Percentiles rank a stretch among this genome's conserved stretches.
These are phyloP conservation scores for Etheostoma cragini DNA, from an alignment of 2,113 vertebrate species.

Conservation along the genomic window DNA sequence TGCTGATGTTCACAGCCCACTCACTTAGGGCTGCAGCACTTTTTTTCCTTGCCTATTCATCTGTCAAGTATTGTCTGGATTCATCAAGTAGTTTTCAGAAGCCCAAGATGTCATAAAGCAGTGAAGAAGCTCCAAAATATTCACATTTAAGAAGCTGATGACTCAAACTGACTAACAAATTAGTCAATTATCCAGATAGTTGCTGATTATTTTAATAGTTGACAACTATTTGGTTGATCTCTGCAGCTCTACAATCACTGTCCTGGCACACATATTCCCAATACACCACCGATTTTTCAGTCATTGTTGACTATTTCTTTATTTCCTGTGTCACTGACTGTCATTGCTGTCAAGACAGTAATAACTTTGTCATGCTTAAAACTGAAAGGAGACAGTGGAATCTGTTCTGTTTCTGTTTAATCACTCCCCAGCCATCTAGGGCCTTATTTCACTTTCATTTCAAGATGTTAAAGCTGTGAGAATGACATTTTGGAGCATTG, in stretches of 20 bases:
- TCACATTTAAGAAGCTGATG: too few species aligned
- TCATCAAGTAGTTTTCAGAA: too few species aligned
- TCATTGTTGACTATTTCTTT: constrained; percentile 15
- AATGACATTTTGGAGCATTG: constrained; percentile 22
- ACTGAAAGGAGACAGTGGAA: constrained; percentile 12
- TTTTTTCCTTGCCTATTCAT: too few species aligned
- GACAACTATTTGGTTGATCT: too few species aligned
- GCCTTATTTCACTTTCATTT: constrained; percentile 16
- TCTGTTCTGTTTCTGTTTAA: constrained; percentile 31
- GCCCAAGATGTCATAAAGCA: too few species aligned
- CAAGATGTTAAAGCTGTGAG: constrained; percentile 23
- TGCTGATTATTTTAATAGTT: too few species aligned
- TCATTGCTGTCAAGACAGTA: not conserved
- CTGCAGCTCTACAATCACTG: not conserved
- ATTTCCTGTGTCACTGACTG: constrained; percentile 12
- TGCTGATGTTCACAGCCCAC: constrained; percentile 15
- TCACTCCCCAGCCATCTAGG: constrained; percentile 10
- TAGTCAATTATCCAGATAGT: too few species aligned
- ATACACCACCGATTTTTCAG: not conserved
- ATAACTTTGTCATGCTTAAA: constrained; percentile 11
- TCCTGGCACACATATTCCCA: constrained; percentile 12
- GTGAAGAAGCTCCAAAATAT: too few species aligned
- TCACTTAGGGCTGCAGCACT: too few species aligned
- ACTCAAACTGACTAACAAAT: too few species aligned
- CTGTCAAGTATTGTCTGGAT: too few species aligned